These are phyloP conservation scores for Carcina quercana DNA, from an alignment of 2,888 invertebrate species.

Conservation along the genomic window DNA sequence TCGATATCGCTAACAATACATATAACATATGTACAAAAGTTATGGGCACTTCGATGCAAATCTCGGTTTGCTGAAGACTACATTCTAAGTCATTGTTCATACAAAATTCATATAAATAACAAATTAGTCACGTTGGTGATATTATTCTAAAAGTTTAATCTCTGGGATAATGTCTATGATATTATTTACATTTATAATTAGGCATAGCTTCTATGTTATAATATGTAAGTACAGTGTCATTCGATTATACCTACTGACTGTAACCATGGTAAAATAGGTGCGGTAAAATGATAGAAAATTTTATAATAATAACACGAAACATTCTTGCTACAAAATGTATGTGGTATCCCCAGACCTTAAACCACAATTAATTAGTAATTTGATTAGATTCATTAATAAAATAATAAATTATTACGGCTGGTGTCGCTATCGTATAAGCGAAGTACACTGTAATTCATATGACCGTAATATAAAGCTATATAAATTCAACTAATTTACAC, in stretches of 20 bases:
- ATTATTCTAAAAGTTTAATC: constrained; percentile 30
- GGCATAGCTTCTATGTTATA: constrained; percentile 9
- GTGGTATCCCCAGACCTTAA: too few species aligned
- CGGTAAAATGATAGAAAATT: too few species aligned
- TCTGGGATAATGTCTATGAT: constrained; percentile 15
- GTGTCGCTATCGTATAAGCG: too few species aligned
- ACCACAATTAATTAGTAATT: too few species aligned
- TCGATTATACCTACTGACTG: too few species aligned
- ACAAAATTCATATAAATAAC: constrained; percentile 5
- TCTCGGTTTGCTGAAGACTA: constrained; percentile 31
- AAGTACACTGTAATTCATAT: constrained; percentile 16
- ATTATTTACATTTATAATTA: constrained; percentile 24
- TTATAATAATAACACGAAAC: too few species aligned
- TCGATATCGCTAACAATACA: constrained; percentile 22
- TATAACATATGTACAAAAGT: constrained; percentile 23
- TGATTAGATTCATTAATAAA: too few species aligned
- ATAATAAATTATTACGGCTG: too few species aligned
- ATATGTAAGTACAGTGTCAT: constrained; percentile 10
- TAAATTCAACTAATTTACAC: constrained; percentile 1
- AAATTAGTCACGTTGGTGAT: constrained; percentile 31
- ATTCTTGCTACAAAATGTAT: too few species aligned
- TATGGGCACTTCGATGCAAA: constrained; percentile 55
- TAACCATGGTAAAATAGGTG: too few species aligned
- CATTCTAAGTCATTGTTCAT: neutral
- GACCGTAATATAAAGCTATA: constrained; percentile 3